Evolutionary conservation across 2,113 vertebrate genomes (phyloP), one percentile per base, ranked within the genome.

Genomic region (Rhinogobius similis): DNA sequence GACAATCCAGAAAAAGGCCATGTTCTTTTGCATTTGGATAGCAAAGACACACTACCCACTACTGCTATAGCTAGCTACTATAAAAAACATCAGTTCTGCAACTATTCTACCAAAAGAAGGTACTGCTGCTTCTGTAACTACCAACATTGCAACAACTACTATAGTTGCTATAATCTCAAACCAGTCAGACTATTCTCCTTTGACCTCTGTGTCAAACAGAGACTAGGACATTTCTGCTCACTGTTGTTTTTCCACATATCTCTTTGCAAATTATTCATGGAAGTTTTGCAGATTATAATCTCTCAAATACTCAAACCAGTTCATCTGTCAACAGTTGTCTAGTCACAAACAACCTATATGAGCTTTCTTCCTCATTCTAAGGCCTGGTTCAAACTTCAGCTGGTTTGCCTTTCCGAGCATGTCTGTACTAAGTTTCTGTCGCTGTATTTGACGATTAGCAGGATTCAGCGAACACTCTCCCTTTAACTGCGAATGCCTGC

Each of bases 401-500:
- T 14, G 52, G 52, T 26, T 55, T 14, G 23, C 52, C 46, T 50
- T 50, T 10, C 18, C 7, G 46, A 50, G 46, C 46, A 10, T 50
- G 46, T 50, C 24, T 26, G 4, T 13, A 55, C 52, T 24, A 7
- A 29, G 55, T 29, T 58, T 27, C 55, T 58, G 55, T 29, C 55
- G 18, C 18, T 3, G 2, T 13, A 29, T 29, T 58, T 27, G 26
- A 29, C 7, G 24, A 18, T 29, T 20, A 58, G 26, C 55, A 58
- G 24, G 6, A 58, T 58, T 58, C 18, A 27, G 26, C 24, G 14
- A 21, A 56, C 70, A 44, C 70, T 64, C 29, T 82, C 78, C 72
- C 41, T 46, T 48, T 67, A 48, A 9, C 72, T 77, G n/a, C 67
- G 41, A 24, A 71, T 76, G 52, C 78, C 70, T 80, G 78, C 70